These are phyloP conservation scores for Oncorhynchus keta DNA, from an alignment of 2,113 vertebrate genomes.

Conservation along the genomic window DNA sequence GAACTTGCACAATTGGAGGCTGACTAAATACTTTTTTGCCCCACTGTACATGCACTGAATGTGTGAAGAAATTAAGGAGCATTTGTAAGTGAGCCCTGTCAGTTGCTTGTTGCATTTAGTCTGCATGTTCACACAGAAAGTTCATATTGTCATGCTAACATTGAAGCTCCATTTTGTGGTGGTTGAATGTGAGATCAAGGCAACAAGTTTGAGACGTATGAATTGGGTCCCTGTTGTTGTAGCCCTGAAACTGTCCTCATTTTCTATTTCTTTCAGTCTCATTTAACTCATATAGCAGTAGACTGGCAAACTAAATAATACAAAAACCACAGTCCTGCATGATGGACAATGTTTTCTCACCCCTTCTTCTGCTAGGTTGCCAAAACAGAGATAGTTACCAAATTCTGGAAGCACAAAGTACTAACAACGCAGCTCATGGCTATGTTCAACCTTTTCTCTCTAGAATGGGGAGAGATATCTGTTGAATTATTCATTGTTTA, in stretches of 20 bases:
- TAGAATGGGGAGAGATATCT: conserved; percentile 59
- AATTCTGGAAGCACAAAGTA: conserved; percentile 66
- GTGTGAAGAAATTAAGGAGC: background rate
- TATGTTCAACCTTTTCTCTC: conserved; percentile 65
- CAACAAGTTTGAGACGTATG: conserved; percentile 8
- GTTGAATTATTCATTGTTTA: conserved; percentile 64
- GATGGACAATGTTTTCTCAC: conserved; percentile 32
- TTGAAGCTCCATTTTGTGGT: conserved; percentile 35
- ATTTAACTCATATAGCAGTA: background rate
- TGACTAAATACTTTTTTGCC: too few species aligned
- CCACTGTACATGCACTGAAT: background rate
- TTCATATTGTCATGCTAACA: conserved; percentile 17
- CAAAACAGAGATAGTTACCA: conserved; percentile 64
- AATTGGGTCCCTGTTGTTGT: background rate
- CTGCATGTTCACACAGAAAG: background rate
- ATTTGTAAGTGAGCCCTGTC: background rate
- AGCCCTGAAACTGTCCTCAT: conserved; percentile 10
- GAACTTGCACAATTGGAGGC: too few species aligned
- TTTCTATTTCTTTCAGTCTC: background rate
- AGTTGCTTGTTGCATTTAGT: background rate
- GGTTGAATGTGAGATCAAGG: conserved; percentile 11
- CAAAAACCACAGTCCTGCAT: conserved; percentile 19
- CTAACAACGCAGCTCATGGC: conserved; percentile 69
- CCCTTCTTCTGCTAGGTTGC: conserved; percentile 44
- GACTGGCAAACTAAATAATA: conserved; percentile 21